Conservation (phyloP, 2,888 invertebrate species). For the Leptopterna dolabrata region DNA sequence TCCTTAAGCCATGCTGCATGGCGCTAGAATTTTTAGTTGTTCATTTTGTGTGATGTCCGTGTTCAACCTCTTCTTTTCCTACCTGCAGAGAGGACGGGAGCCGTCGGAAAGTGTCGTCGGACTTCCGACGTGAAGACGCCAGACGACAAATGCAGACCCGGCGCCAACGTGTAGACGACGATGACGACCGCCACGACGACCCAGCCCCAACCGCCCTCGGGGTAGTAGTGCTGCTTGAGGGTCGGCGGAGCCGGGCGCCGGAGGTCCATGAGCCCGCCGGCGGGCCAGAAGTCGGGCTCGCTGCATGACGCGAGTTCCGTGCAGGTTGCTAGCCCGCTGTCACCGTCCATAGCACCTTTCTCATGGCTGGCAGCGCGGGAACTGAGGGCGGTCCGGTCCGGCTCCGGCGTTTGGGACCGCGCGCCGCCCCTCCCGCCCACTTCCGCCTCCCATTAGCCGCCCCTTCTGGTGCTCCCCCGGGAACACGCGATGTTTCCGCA, state of each 20-base stretch:
- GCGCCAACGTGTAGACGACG: constrained; percentile 78
- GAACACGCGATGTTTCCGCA: constrained; percentile 11
- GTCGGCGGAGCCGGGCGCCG: constrained; percentile 64
- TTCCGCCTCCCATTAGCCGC: constrained; percentile 24
- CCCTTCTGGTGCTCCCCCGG: background rate
- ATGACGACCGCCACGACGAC: constrained; percentile 79
- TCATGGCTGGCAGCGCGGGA: constrained; percentile 48
- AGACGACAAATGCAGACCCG: constrained; percentile 77
- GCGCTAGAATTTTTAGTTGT: too few species aligned
- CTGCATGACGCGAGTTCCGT: constrained; percentile 62
- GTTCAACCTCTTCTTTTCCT: background rate
- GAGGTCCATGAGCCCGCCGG: constrained; percentile 58
- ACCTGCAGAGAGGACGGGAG: constrained; percentile 76
- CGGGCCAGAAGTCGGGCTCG: constrained; percentile 59
- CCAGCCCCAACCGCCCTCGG: constrained; percentile 92
- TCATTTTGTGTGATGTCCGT: too few species aligned
- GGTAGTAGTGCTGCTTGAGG: constrained; percentile 82
- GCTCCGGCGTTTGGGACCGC: too few species aligned
- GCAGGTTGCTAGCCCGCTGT: constrained; percentile 67
- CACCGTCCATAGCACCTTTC: constrained; percentile 63
- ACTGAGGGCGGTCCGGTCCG: background rate
- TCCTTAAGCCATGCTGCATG: too few species aligned
- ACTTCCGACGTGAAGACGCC: constrained; percentile 74
- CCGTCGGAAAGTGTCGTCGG: constrained; percentile 72
- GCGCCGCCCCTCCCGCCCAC: constrained; percentile 19